A percentile compares a stretch with the other conserved stretches of the same genome.
Conservation (phyloP, 2,797 vertebrate species). For the Darevskia nairensis region DNA sequence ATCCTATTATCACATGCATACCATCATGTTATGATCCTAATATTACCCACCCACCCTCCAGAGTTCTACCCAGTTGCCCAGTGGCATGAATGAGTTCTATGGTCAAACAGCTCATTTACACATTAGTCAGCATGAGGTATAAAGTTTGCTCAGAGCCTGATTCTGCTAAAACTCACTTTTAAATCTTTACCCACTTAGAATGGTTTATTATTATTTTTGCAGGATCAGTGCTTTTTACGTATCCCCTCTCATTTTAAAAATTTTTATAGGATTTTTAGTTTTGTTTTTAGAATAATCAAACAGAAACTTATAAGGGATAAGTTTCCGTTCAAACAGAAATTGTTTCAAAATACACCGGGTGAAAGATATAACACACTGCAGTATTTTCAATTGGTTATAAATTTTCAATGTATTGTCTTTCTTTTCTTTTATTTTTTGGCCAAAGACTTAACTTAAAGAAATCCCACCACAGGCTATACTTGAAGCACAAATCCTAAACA, state of each 20-base stretch:
- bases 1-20: slow-evolving; percentile 1
- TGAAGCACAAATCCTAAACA: slow-evolving; percentile 57
- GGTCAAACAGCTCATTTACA: slow-evolving; percentile 28
- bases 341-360: slow-evolving; percentile 9
- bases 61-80: slow-evolving; percentile 45
- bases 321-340: not conserved
- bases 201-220: not conserved
- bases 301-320: not conserved
- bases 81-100: slow-evolving; percentile 47
- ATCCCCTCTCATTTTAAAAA: not conserved
- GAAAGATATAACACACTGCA: slow-evolving; percentile 22
- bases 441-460: not conserved
- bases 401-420: no score
- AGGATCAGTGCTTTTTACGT: slow-evolving; percentile 25
- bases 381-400: not conserved
- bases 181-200: not conserved
- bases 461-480: slow-evolving; percentile 41
- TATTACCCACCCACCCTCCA: slow-evolving; percentile 27
- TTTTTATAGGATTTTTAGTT: not conserved
- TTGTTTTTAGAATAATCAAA: slow-evolving; percentile 27
- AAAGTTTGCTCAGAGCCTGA: not conserved
- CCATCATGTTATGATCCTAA: slow-evolving; percentile 20
- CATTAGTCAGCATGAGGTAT: slow-evolving; percentile 24
- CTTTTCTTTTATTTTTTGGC: no score
- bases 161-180: slow-evolving; percentile 14